These are phyloP conservation scores for Drosophila neutralis DNA, from an alignment of 2,888 invertebrate species.

Conservation along the genomic window DNA sequence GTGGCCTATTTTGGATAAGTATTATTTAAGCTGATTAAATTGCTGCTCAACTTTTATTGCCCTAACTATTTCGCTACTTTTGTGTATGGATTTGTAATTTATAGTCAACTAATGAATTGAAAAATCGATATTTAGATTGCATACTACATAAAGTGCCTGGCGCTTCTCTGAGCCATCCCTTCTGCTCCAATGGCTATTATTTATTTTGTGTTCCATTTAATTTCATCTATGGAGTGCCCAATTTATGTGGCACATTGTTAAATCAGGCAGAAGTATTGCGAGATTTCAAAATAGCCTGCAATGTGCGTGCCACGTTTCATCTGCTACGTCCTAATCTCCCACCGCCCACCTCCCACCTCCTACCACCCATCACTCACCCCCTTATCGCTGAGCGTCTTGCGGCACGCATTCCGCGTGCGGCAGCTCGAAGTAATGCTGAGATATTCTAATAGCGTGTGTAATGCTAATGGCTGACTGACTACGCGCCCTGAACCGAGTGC, in stretches of 20 bases:
- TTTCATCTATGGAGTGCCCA: constrained; percentile 40
- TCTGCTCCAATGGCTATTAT: constrained; percentile 56
- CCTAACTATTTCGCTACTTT: background rate
- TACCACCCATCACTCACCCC: background rate
- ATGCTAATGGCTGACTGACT: constrained; percentile 69
- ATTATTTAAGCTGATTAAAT: background rate
- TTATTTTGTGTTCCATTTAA: constrained; percentile 56
- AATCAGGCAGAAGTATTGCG: constrained; percentile 74
- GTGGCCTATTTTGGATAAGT: background rate
- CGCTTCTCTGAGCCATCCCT: background rate
- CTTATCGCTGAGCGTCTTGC: background rate
- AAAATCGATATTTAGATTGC: background rate
- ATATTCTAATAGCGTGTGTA: constrained; percentile 79
- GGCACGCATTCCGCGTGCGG: constrained; percentile 30
- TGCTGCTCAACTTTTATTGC: too few species aligned
- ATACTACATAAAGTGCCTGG: background rate
- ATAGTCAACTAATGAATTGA: background rate
- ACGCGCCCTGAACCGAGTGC: background rate
- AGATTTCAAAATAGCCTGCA: constrained; percentile 70
- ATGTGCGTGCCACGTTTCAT: constrained; percentile 52
- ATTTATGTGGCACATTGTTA: constrained; percentile 61
- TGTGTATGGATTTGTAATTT: background rate
- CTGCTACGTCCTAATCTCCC: background rate
- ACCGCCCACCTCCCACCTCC: background rate
- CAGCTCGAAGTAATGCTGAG: constrained; percentile 66